Conservation (phyloP, 1,140 invertebrate genomes). For the Megalopta genalis region DNA sequence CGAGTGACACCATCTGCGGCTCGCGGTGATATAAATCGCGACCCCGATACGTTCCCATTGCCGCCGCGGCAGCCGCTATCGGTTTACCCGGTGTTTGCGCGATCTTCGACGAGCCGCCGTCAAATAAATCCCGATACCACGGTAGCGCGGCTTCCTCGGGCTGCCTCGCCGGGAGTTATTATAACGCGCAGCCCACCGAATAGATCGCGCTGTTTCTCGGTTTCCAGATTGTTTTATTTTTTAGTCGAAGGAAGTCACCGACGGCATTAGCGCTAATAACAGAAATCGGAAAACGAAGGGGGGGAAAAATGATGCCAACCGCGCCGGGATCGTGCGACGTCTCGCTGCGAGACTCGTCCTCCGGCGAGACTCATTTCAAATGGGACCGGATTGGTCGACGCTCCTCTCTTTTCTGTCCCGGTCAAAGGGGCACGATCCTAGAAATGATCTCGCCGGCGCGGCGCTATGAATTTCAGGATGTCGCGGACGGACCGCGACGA, state of each 20-base stretch:
- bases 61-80: not conserved
- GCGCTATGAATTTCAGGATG: not conserved
- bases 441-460: not conserved
- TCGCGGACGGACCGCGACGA: not conserved
- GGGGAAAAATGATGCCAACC: not conserved
- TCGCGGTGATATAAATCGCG: slow-evolving; percentile 27
- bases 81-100: slow-evolving; percentile 9
- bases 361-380: too few species aligned
- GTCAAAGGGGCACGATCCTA: not conserved
- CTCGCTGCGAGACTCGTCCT: too few species aligned
- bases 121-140: slow-evolving; percentile 14
- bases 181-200: not conserved
- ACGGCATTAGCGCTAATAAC: not conserved
- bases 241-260: not conserved
- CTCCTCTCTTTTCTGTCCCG: not conserved
- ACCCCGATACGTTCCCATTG: not conserved
- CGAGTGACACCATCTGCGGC: slow-evolving; percentile 39
- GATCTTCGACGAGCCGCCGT: slow-evolving; percentile 8
- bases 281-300: not conserved
- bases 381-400: too few species aligned
- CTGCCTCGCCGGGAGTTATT: not conserved
- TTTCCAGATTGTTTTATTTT: too few species aligned
- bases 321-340: too few species aligned
- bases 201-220: not conserved
- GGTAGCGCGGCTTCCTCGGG: too few species aligned